These are phyloP conservation scores for Sebastiscus albofasciatus DNA, from an alignment of 2,797 vertebrate genomes.

Conservation along the genomic window DNA sequence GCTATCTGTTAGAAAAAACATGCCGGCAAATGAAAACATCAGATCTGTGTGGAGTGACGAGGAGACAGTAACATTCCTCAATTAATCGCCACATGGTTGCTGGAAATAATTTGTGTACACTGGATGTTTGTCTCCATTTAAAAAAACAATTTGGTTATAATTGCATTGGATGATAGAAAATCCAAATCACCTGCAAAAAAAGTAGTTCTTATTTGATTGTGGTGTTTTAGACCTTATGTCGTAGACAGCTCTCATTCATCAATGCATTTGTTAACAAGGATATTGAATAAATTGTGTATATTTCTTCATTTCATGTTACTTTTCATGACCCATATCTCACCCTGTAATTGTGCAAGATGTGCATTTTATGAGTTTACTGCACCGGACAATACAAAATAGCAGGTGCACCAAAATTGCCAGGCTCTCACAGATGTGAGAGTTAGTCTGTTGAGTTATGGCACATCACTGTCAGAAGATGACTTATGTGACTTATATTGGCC, in stretches of 20 bases:
- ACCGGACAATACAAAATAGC: not conserved
- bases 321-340: not conserved
- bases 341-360: not conserved
- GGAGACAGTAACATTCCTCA: not conserved
- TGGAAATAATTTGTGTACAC: not conserved
- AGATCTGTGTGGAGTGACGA: not conserved
- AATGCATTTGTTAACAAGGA: not conserved
- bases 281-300: not conserved
- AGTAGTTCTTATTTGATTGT: not conserved
- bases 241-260: not conserved
- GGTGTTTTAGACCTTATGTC: not conserved
- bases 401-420: not conserved
- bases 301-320: not conserved
- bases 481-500: slow-evolving; percentile 15
- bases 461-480: not conserved
- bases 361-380: not conserved
- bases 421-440: not conserved
- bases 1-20: not conserved
- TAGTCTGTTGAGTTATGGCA: not conserved
- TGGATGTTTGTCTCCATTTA: not conserved
- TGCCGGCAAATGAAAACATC: not conserved
- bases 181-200: not conserved
- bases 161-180: not conserved
- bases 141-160: not conserved
- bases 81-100: not conserved